These are phyloP conservation scores for Agrotis segetum DNA, from an alignment of 2,888 invertebrate genomes.

Conservation along the genomic window DNA sequence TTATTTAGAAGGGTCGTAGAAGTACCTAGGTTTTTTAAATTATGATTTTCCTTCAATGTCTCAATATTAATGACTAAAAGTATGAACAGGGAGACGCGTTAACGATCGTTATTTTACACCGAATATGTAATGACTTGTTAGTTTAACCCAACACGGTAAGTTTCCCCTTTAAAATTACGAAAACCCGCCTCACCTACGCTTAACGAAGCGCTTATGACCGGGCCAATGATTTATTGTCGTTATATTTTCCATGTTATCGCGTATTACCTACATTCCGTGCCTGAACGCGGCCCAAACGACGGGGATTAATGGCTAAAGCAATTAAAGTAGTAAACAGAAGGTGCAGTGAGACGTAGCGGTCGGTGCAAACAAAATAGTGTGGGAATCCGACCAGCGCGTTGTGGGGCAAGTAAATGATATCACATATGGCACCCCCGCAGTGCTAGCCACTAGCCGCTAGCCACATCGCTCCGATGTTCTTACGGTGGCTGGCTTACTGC, in stretches of 20 bases:
- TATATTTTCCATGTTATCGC: conserved; percentile 70
- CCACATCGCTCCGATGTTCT: conserved; percentile 49
- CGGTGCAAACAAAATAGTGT: conserved; percentile 82
- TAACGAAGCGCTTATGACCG: conserved; percentile 60
- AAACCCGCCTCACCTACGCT: conserved; percentile 38
- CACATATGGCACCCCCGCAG: conserved; percentile 60
- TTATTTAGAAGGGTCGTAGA: background rate
- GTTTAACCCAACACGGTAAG: conserved; percentile 44
- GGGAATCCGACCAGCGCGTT: conserved; percentile 73
- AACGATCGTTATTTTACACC: conserved; percentile 31
- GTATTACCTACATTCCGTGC: conserved; percentile 75
- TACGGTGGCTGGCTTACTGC: conserved; percentile 62
- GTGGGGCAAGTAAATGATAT: conserved; percentile 63
- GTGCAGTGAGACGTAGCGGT: conserved; percentile 77
- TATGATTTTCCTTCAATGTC: background rate
- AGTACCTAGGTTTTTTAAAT: no score
- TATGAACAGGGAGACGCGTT: conserved; percentile 16
- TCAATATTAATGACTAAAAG: conserved; percentile 16
- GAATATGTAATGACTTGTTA: conserved; percentile 54
- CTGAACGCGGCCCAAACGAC: conserved; percentile 79
- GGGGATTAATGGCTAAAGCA: conserved; percentile 86
- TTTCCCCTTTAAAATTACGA: conserved; percentile 50
- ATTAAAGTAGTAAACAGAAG: conserved; percentile 89
- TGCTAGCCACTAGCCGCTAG: conserved; percentile 42
- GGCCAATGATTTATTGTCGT: conserved; percentile 68